Base-by-base conservation (phyloP, 2,888 invertebrate species). In the Harpalus rufipes region DNA sequence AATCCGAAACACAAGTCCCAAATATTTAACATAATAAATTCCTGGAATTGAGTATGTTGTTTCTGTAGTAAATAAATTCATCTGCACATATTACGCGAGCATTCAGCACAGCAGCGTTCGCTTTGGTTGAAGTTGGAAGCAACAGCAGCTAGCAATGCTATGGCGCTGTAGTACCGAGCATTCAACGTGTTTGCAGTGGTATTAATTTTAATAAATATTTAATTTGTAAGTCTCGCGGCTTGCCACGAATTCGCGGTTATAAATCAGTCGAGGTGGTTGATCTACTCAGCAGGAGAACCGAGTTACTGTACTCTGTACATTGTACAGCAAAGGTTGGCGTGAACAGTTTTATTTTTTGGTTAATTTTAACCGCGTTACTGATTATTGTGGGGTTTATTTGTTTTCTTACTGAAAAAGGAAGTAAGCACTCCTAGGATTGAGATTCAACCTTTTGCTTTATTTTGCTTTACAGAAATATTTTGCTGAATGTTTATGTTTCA, bases 201-300 rank as follows among this genome's bases (percentile, higher is more conserved):
- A 79, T 79, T 58, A 79, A 79, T 79, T 79, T 79, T 79, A 79
- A 79, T 79, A 79, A 79, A 79, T 79, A 79, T 79, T 79, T 79
- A 79, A 79, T 59, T 59, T 79, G 58, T 59, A 39, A 39, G 58
- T 51, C 76, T 59, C 39, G 59, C 79, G 79, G 79, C 59, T 59
- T 12, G 32, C 68, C 68, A 41, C 58, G 79, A 59, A 32, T 79
- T 39, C 39, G 79, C 58, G 79, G 58, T 79, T 79, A 79, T 79
- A 79, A 79, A 79, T 79, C 79, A 79, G 79, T 32, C 59, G 16
- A 14, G 79, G 14, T 32, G 59, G 76, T 51, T 76, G 76, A 76
- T 76, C 76, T 18, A 76, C 56, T 76, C 76, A 18, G 76, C 51
- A 21, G 21, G 56, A 68, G n/a, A 32, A 8, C 68, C 10, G 68